Evolutionary conservation across 2,888 invertebrate species (phyloP).

Genomic region (Sarcophaga caerulescens): DNA sequence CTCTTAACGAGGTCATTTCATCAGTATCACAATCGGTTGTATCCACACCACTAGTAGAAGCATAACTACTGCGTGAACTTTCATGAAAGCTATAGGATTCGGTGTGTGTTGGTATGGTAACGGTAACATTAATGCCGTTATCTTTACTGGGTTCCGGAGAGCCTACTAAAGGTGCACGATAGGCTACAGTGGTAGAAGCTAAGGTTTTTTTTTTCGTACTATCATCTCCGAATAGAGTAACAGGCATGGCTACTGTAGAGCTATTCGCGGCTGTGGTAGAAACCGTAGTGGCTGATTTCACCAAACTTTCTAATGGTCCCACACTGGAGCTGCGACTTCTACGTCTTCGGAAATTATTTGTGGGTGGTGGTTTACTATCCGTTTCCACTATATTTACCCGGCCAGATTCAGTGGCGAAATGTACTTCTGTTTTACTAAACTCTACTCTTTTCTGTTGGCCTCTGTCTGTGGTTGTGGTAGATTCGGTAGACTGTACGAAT

Average conservation of each 20-base stretch:
- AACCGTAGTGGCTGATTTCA: slow-evolving; percentile 76
- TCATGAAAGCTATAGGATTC: slow-evolving; percentile 68
- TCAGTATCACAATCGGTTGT: slow-evolving; percentile 78
- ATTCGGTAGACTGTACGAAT: slow-evolving; percentile 38
- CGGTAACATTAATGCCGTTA: slow-evolving; percentile 65
- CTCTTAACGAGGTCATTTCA: slow-evolving; percentile 83
- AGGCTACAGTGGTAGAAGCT: slow-evolving; percentile 74
- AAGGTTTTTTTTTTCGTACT: slow-evolving; percentile 71
- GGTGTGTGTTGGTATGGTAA: slow-evolving; percentile 75
- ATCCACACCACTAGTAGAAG: slow-evolving; percentile 77
- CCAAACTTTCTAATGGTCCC: slow-evolving; percentile 77
- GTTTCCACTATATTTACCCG: slow-evolving; percentile 93
- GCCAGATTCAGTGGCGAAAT: slow-evolving; percentile 92
- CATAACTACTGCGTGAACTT: slow-evolving; percentile 74
- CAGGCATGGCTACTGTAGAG: slow-evolving; percentile 80
- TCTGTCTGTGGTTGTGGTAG: slow-evolving; percentile 45
- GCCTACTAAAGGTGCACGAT: slow-evolving; percentile 74
- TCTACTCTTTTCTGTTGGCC: slow-evolving; percentile 86
- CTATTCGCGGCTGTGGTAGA: slow-evolving; percentile 60
- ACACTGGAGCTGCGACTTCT: slow-evolving; percentile 84
- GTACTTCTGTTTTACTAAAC: slow-evolving; percentile 94
- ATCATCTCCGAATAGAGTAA: slow-evolving; percentile 86
- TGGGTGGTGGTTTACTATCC: slow-evolving; percentile 92
- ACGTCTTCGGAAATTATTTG: slow-evolving; percentile 88
- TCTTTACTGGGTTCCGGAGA: slow-evolving; percentile 67